Evolutionary conservation across 2,888 invertebrate species (phyloP), one percentile per base, ranked within the genome.

Genomic region (Cantharis rufa): DNA sequence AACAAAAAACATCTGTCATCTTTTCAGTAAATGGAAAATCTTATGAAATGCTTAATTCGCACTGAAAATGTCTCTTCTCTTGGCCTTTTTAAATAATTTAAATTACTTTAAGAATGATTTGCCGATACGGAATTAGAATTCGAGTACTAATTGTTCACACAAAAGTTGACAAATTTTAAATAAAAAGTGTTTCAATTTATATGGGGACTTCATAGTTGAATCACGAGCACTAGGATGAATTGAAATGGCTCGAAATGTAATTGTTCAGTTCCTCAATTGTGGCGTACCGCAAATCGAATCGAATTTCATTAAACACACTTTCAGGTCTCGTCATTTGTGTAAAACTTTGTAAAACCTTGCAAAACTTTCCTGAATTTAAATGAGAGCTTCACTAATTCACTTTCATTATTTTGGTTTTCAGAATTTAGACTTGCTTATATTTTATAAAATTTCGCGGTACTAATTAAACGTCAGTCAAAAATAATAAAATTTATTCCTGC

Each of bases 231-330:
- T 74, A 75, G 70, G 72, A 74, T 77, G 77, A 77, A 77, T 77
- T 75, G 77, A 75, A 77, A 77, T 77, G 74, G 77, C 72, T 77
- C 69, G 77, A 77, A 77, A 77, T 77, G 77, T 77, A 77, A 77
- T 77, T 77, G 77, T 77, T 77, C 77, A 75, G 77, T 77, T 77
- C 74, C 77, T 77, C 77, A 77, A 77, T 77, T 77, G 77, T 72
- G 77, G 77, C 70, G 71, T 77, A 74, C 77, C 77, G 77, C 77
- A 75, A 77, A 77, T 77, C 77, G 77, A 77, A 77, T 77, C 77
- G 77, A 77, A 77, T 77, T 77, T 77, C 77, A 77, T 77, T 77
- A 77, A 77, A 74, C 77, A 75, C 77, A 77, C 74, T 77, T 77
- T 77, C 71, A 77, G 77, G 77, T 77, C 69, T 72, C 77, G 74